A percentile compares a stretch with the other conserved stretches of the same genome.
These are phyloP conservation scores for Acridotheres tristis DNA, from an alignment of 2,797 vertebrate species.

Conservation along the genomic window DNA sequence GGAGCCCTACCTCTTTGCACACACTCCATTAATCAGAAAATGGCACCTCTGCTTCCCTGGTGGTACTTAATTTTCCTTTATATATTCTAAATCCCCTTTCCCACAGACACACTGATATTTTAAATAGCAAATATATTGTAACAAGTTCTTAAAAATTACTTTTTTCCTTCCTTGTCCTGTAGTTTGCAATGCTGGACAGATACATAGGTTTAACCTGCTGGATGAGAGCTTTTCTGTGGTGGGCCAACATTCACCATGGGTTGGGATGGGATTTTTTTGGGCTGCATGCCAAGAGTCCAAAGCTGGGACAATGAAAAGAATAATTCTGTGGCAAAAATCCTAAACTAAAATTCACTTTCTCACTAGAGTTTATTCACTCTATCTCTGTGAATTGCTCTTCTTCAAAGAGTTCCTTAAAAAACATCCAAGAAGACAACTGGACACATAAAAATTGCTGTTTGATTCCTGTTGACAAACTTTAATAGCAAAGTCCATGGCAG, in stretches of 20 bases:
- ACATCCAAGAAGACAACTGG: neutral
- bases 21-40: neutral
- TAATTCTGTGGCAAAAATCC: neutral
- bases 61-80: neutral
- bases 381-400: neutral
- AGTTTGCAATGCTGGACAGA: neutral
- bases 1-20: neutral
- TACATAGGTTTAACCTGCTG: neutral
- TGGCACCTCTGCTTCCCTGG: neutral
- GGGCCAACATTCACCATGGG: neutral
- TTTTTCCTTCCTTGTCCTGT: neutral
- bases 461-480: neutral
- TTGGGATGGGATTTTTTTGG: neutral
- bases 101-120: neutral
- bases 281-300: accelerated
- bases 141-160: neutral
- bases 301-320: neutral
- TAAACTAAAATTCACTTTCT: neutral
- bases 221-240: neutral
- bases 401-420: neutral
- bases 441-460: neutral
- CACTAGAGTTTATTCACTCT: neutral
- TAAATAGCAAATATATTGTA: neutral
- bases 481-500: neutral
- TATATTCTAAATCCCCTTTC: neutral